These are phyloP conservation scores for Uria aalge DNA, from an alignment of 2,113 vertebrate genomes.

Conservation along the genomic window DNA sequence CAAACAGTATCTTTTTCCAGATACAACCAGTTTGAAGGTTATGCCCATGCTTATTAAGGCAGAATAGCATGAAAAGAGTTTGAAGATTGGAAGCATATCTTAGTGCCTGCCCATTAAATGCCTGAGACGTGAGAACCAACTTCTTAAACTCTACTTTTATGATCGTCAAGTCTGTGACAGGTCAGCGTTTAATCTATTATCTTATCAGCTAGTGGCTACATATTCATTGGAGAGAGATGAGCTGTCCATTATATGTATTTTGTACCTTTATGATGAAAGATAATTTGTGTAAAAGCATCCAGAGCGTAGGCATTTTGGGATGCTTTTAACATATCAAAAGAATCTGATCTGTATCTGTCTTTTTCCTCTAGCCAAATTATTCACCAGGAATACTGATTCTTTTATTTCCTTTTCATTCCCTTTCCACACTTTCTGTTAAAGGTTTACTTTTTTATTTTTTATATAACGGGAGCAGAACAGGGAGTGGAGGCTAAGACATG, in stretches of 20 bases:
- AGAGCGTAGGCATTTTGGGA: constrained; percentile 59
- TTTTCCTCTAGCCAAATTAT: constrained; percentile 57
- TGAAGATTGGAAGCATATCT: constrained; percentile 4
- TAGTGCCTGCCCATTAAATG: constrained; percentile 27
- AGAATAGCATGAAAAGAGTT: not conserved
- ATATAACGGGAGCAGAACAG: not conserved
- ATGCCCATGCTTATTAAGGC: not conserved
- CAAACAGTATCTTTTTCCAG: constrained; percentile 2
- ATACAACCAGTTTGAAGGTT: not conserved
- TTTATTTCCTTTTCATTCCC: constrained; percentile 38
- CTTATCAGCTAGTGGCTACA: constrained; percentile 59
- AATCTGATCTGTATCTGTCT: constrained; percentile 57
- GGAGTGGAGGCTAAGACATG: not conserved
- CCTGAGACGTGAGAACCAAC: constrained; percentile 12
- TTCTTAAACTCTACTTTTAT: constrained; percentile 61
- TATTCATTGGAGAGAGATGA: constrained; percentile 66
- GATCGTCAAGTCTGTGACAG: constrained; percentile 34
- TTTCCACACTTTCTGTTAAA: not conserved
- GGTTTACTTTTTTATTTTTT: not conserved
- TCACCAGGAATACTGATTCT: constrained; percentile 58
- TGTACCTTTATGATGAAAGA: constrained; percentile 67
- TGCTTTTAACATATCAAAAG: constrained; percentile 71
- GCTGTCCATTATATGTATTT: constrained; percentile 65
- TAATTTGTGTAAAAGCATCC: constrained; percentile 69
- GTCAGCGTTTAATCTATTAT: constrained; percentile 62